Evolutionary conservation across 2,888 invertebrate genomes (phyloP).

Genomic region (Napeogenes sylphis): DNA sequence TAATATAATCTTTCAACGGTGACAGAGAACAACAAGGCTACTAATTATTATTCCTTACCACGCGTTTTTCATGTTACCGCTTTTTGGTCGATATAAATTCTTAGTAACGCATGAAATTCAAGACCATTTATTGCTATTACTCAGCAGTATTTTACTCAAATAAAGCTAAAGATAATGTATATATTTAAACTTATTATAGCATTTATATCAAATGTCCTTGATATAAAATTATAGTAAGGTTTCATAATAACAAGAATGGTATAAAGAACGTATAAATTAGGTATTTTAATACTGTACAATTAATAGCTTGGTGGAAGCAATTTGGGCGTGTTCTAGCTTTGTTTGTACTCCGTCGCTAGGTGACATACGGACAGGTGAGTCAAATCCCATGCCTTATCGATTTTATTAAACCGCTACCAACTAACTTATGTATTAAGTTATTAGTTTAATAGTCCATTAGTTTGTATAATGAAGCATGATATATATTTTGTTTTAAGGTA

Average conservation of each 20-base stretch:
- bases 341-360: slow-evolving; percentile 62
- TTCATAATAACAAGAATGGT: neutral
- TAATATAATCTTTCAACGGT: no score
- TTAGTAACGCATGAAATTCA: no score
- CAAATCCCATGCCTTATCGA: slow-evolving; percentile 54
- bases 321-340: slow-evolving; percentile 41
- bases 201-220: no score
- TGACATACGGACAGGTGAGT: slow-evolving; percentile 52
- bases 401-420: slow-evolving; percentile 37
- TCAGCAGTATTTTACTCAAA: no score
- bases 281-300: slow-evolving; percentile 15
- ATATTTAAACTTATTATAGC: no score
- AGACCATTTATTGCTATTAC: no score
- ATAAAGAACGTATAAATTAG: neutral
- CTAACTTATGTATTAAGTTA: slow-evolving; percentile 19
- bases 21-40: slow-evolving; percentile 47
- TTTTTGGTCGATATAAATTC: neutral
- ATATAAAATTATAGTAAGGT: no score
- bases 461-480: neutral
- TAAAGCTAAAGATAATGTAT: no score
- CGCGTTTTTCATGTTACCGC: slow-evolving; percentile 12
- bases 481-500: neutral
- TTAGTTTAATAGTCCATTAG: slow-evolving; percentile 5
- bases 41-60: slow-evolving; percentile 45
- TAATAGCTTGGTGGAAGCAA: slow-evolving; percentile 32